Percentiles rank a stretch among this genome's conserved stretches.
phyloP scores from a whole-genome alignment of 2,797 vertebrate species.

The Serranus cabrilla region DNA sequence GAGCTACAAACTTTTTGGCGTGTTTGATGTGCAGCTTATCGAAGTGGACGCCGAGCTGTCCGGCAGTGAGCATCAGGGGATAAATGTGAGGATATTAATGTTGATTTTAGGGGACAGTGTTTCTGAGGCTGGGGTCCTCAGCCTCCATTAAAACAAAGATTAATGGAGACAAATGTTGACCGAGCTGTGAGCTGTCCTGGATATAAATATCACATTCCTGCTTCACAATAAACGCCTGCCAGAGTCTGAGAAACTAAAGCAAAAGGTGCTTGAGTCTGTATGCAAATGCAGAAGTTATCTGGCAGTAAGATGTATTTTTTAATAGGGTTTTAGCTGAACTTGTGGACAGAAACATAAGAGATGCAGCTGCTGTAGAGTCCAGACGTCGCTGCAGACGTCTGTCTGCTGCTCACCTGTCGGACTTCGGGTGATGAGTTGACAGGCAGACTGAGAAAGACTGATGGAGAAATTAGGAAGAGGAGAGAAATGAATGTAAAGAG shows the following conservation, averaged over 20 bases:
- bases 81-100: too few relatives aligned
- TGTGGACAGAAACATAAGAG: background rate
- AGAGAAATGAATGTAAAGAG: background rate
- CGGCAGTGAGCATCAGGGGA: too few relatives aligned
- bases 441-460: background rate
- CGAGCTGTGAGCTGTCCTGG: background rate
- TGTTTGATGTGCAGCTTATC: background rate
- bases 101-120: too few relatives aligned
- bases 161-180: background rate
- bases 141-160: background rate
- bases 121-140: too few relatives aligned
- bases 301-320: background rate
- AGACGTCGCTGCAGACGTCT: background rate
- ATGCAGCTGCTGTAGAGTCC: constrained; percentile 1
- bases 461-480: background rate
- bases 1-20: background rate
- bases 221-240: too few relatives aligned
- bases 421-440: background rate
- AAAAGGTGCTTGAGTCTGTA: background rate
- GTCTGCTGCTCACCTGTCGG: background rate
- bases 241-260: too few relatives aligned
- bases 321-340: background rate
- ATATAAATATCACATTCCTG: background rate
- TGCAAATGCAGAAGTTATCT: background rate
- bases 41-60: too few relatives aligned